Percentiles rank a stretch among this genome's conserved stretches.
These are phyloP conservation scores for Hirtodrosophila cameraria DNA, from an alignment of 2,888 invertebrate species.

Conservation along the genomic window DNA sequence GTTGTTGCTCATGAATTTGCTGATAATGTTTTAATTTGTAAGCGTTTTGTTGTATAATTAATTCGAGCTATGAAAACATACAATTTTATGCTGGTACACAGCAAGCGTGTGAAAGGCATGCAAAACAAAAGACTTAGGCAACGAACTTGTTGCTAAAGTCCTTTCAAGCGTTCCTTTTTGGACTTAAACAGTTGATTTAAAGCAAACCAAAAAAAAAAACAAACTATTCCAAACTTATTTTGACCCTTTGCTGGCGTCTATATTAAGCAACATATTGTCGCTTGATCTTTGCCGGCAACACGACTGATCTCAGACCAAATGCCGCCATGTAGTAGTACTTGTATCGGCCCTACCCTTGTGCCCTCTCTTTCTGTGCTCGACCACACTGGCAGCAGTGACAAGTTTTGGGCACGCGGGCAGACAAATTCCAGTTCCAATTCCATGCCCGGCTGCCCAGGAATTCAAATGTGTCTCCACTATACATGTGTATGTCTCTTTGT, in stretches of 20 bases:
- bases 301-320: constrained; percentile 10
- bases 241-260: constrained; percentile 65
- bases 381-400: constrained; percentile 75
- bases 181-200: too few species aligned
- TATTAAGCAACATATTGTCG: constrained; percentile 48
- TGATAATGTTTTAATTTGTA: constrained; percentile 56
- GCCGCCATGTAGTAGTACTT: background rate
- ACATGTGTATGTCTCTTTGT: constrained; percentile 5
- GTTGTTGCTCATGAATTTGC: constrained; percentile 23
- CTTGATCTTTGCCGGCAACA: constrained; percentile 66
- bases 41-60: constrained; percentile 65
- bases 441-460: constrained; percentile 51
- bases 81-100: constrained; percentile 55
- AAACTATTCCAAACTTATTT: constrained; percentile 17
- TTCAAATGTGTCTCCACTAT: constrained; percentile 50
- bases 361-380: constrained; percentile 43
- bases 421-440: constrained; percentile 69
- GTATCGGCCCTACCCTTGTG: background rate
- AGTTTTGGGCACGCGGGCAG: constrained; percentile 83
- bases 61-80: constrained; percentile 47
- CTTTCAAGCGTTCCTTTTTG: constrained; percentile 13
- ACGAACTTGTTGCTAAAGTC: constrained; percentile 57
- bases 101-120: constrained; percentile 30
- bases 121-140: constrained; percentile 70
- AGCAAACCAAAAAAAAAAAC: too few species aligned